Evolutionary conservation across 2,113 vertebrate species (phyloP), one percentile per base, ranked within the genome.

Genomic region (Formicarius rufipectus): DNA sequence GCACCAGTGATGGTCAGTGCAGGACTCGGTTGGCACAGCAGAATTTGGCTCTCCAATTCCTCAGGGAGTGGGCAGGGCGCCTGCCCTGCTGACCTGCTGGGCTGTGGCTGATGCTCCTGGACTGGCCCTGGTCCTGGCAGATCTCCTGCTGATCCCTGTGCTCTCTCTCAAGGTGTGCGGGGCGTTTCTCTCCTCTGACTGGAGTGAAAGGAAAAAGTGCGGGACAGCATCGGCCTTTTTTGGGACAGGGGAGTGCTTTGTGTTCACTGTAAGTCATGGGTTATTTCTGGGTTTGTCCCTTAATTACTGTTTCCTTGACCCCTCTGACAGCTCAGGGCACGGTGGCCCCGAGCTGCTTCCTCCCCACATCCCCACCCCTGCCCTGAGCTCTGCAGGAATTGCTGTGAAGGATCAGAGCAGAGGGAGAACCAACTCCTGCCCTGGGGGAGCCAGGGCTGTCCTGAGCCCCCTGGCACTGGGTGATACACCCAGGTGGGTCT

Each of bases 221-320:
- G 96, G 97, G 4, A 85, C 95, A 14, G 92, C 87, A 14, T 78
- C 97, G 0, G 75, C 84, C 37, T 99, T 98, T 89, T 99, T 99
- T 89, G 98, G 98, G 90, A 99, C 98, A 7, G 98, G 98, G 45
- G 98, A 99, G 93, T 98, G 98, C 94, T 99, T 99, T 55, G 98
- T 99, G 84, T 99, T 99, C 78, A 98, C 93, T 16, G 98, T 98
- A 91, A 98, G 98, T 95, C 44, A 15, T 28, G 10, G 25, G 28
- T 64, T 23, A 4, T 14, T 76, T 22, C 44, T 14, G 79, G 28
- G 6, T 71, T 39, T 39, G 28, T 35, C 63, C 50, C 27, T 42
- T 21, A 19, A 3, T 9, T 28, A 1, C 50, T 45, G 49, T 47
- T 42, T 35, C n/a, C n/a, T 49, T 74, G 42, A 40, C 37, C 8